phyloP scores from a whole-genome alignment of 2,888 invertebrate genomes.

The Caradrina kadenii region DNA sequence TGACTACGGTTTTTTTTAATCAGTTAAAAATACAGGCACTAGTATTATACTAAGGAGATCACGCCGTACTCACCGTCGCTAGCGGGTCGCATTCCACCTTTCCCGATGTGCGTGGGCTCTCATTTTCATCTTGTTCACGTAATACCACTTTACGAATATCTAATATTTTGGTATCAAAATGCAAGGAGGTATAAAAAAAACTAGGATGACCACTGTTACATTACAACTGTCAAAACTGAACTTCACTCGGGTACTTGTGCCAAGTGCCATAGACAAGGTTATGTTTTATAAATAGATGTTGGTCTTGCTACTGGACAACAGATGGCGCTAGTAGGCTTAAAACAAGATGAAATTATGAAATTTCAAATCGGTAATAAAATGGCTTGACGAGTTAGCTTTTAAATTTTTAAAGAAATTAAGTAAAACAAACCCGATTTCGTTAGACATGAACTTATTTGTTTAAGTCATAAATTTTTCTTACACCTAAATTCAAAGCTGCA shows the following conservation, averaged over 20 bases:
- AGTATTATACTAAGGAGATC: slow-evolving; percentile 73
- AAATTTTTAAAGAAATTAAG: too few relatives aligned
- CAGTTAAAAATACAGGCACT: slow-evolving; percentile 89
- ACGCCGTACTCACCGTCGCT: slow-evolving; percentile 85
- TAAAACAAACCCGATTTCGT: too few relatives aligned
- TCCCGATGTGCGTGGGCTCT: slow-evolving; percentile 88
- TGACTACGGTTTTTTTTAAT: slow-evolving; percentile 90
- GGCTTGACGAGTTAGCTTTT: too few relatives aligned
- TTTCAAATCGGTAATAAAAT: not conserved
- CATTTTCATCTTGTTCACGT: slow-evolving; percentile 91
- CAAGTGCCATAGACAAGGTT: slow-evolving; percentile 88
- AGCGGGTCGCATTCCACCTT: slow-evolving; percentile 89
- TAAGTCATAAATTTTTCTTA: too few relatives aligned
- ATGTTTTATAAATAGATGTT: slow-evolving; percentile 82
- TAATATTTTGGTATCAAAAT: slow-evolving; percentile 90
- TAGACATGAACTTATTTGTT: too few relatives aligned
- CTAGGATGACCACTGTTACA: slow-evolving; percentile 88
- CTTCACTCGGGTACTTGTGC: slow-evolving; percentile 86
- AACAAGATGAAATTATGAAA: not conserved
- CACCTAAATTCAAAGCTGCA: too few relatives aligned
- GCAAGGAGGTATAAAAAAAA: slow-evolving; percentile 89
- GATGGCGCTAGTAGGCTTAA: slow-evolving; percentile 70
- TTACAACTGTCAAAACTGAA: slow-evolving; percentile 90
- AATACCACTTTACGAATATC: slow-evolving; percentile 89
- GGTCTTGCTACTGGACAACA: slow-evolving; percentile 76